Conservation (phyloP, 2,797 vertebrate genomes). For the Chaetophractus vellerosus region DNA sequence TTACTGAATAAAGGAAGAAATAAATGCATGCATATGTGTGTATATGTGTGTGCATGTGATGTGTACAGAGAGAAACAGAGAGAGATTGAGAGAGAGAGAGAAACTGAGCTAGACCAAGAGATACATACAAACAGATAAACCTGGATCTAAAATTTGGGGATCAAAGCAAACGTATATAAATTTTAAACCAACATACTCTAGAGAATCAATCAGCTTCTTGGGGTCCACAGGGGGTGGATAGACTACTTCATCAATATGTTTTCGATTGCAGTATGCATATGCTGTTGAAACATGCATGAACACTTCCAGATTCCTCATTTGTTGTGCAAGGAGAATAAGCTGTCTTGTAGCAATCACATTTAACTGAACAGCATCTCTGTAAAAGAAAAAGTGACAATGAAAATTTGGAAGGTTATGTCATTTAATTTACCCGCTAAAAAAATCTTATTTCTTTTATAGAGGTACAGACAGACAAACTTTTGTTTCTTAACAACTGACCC, state of each 20-base stretch:
- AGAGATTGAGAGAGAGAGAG: neutral
- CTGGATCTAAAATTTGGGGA: slow-evolving; percentile 50
- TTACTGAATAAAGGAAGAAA: slow-evolving; percentile 41
- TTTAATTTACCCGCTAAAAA: slow-evolving; percentile 49
- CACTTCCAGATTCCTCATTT: slow-evolving; percentile 96
- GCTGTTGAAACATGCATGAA: slow-evolving; percentile 97
- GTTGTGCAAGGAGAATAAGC: slow-evolving; percentile 94
- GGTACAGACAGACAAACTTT: neutral
- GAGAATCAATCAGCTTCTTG: slow-evolving; percentile 95
- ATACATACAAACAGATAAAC: neutral
- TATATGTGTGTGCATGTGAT: too few relatives aligned
- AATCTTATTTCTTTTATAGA: slow-evolving; percentile 51
- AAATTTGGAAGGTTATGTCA: slow-evolving; percentile 31
- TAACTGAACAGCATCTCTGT: slow-evolving; percentile 97
- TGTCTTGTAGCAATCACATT: slow-evolving; percentile 97
- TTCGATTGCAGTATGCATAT: slow-evolving; percentile 96
- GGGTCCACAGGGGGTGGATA: slow-evolving; percentile 98
- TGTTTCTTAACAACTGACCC: slow-evolving; percentile 57
- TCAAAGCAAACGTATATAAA: slow-evolving; percentile 61
- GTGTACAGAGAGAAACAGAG: neutral
- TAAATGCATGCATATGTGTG: neutral
- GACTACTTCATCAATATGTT: slow-evolving; percentile 96
- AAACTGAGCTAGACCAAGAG: neutral
- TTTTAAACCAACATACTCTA: slow-evolving; percentile 93
- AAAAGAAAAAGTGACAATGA: slow-evolving; percentile 77